These are phyloP conservation scores for Strigops habroptila DNA, from an alignment of 2,113 vertebrate genomes.

Conservation along the genomic window DNA sequence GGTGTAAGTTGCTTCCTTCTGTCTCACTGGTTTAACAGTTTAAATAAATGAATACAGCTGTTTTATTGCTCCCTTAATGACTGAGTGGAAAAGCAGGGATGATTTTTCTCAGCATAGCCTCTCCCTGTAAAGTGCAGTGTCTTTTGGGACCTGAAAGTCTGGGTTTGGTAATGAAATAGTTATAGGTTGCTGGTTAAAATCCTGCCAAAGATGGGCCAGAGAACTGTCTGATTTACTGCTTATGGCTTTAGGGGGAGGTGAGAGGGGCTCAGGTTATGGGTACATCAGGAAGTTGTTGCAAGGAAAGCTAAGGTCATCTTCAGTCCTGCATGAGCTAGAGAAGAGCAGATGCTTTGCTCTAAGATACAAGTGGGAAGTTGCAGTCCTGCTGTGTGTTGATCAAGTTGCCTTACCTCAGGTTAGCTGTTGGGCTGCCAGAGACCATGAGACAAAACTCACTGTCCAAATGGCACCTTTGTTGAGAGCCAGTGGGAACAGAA, in stretches of 20 bases:
- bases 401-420: neutral
- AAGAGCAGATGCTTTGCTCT: neutral
- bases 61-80: slow-evolving; percentile 27
- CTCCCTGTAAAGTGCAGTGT: neutral
- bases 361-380: neutral
- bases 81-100: neutral
- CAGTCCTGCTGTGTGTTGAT: neutral
- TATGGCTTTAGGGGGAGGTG: neutral
- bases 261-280: neutral
- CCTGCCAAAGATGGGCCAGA: neutral
- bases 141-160: neutral
- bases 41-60: slow-evolving; percentile 24
- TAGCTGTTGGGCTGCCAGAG: neutral
- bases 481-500: neutral
- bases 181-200: neutral
- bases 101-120: neutral
- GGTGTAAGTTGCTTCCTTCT: neutral
- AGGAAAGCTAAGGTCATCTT: neutral
- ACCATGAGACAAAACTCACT: neutral
- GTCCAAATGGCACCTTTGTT: neutral
- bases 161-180: neutral
- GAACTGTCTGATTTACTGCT: neutral
- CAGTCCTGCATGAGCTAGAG: rapidly evolving
- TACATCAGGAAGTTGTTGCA: neutral
- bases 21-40: neutral